These are phyloP conservation scores for Sinocyclocheilus anophthalmus DNA, from an alignment of 2,113 vertebrate genomes.

Conservation along the genomic window DNA sequence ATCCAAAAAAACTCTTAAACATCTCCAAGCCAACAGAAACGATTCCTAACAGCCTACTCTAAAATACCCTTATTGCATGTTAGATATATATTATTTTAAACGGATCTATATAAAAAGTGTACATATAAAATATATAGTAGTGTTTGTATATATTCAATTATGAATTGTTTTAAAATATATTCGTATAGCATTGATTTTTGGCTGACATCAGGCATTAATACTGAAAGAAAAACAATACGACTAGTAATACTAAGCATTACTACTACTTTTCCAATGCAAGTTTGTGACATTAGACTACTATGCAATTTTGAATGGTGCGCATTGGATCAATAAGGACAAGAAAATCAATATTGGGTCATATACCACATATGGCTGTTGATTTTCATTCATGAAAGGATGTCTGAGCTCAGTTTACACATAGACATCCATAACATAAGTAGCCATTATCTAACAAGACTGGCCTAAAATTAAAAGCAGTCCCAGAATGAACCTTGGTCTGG, in stretches of 20 bases:
- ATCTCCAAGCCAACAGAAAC: conserved; percentile 18
- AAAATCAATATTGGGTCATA: background rate
- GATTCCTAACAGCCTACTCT: background rate
- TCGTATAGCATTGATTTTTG: no score
- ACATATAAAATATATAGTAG: no score
- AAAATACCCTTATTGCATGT: background rate
- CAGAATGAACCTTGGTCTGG: conserved; percentile 14
- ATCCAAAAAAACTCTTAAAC: conserved; percentile 1
- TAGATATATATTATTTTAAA: background rate
- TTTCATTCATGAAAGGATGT: background rate
- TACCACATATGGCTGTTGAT: background rate
- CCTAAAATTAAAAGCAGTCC: conserved; percentile 44
- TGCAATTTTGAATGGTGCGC: background rate
- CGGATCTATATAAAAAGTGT: no score
- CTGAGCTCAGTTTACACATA: background rate
- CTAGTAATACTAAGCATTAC: no score
- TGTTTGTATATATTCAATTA: no score
- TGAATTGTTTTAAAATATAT: no score
- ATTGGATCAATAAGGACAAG: background rate
- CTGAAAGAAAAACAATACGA: background rate
- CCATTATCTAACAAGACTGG: conserved; percentile 36
- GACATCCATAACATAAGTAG: conserved; percentile 7
- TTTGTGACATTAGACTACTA: background rate
- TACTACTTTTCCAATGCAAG: background rate
- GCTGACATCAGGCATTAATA: background rate